Evolutionary conservation across 2,888 invertebrate species (phyloP), one percentile per base, ranked within the genome.

Genomic region (Magallana nippona): DNA sequence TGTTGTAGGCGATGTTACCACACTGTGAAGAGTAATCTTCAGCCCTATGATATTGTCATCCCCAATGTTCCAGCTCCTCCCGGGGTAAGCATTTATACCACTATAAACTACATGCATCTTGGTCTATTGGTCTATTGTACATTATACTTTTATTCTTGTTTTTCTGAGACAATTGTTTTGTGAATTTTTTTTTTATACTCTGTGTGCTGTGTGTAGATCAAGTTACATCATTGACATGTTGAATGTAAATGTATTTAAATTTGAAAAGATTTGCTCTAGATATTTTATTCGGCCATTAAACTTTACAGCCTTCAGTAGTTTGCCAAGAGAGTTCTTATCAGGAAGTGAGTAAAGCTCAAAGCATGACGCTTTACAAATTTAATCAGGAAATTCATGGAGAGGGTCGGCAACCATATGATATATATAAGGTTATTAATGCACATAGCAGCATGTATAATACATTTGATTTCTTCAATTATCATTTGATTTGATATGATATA

Each of bases 11-110:
- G 79, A 60, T 83, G 83, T 32, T 83, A 78, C 32, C 44, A 60
- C 8, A 82, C 82, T 55, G 85, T 83, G 60, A 85, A 85, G 44
- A 62, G 83, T 58, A 80, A 82, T 77, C 82, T 83, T 27, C 83
- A 84, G 32, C 83, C 83, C 0, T 85, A 85, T 82, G 83, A 83
- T 22, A 83, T 85, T 32, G 80, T 83, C 55, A 58, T 85, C 27
- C 85, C 85, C 10, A 83, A 85, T 80, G 81, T 85, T 81, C 88
- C 89, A 10, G 87, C 89, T 11, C 89, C 89, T 44, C 87, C 87
- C 10, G 86, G 88, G 77, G 89, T 89, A 88, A 89, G 89, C 87
- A 56, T 8, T 44, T 8, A 44, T 44, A 0, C 44, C 0, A 44
- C 3, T 44, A 10, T 10, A 8, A 44, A 44, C 44, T 44, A 44